phyloP scores from a whole-genome alignment of 2,797 vertebrate genomes.

The Schizothorax lantsangensis region DNA sequence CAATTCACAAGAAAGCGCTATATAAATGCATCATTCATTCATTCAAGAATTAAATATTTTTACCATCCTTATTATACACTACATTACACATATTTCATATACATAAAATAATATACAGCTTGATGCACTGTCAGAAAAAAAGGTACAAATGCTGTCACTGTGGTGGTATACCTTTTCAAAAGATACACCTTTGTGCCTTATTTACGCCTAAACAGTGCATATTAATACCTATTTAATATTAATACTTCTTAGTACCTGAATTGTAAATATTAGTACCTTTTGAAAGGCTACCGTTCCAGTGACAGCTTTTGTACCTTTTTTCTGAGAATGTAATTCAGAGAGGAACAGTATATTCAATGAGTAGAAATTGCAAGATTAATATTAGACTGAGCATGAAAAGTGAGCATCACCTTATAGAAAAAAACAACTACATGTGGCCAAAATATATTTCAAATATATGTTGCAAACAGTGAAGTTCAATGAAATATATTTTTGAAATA shows the following conservation, averaged over 20 bases:
- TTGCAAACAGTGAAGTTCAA: too few relatives aligned
- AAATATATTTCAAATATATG: too few relatives aligned
- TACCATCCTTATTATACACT: neutral
- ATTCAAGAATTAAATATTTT: too few relatives aligned
- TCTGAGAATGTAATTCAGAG: neutral
- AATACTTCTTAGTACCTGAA: too few relatives aligned
- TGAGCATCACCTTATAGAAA: neutral
- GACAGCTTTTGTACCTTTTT: neutral
- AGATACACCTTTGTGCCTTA: neutral
- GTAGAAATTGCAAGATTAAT: neutral
- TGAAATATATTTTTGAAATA: too few relatives aligned
- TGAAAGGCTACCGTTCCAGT: neutral
- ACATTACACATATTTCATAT: too few relatives aligned
- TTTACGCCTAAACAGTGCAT: fast-evolving
- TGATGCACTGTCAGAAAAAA: neutral
- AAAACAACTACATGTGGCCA: too few relatives aligned
- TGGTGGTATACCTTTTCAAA: neutral
- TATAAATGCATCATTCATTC: too few relatives aligned
- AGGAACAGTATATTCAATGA: neutral
- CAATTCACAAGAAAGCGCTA: too few relatives aligned
- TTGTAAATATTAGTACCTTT: neutral
- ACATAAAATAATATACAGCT: too few relatives aligned
- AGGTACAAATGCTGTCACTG: neutral
- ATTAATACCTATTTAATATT: neutral
- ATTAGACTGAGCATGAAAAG: neutral